Evolutionary conservation across 2,797 vertebrate genomes (phyloP), one percentile per base, ranked within the genome.

Genomic region (Anguilla anguilla): DNA sequence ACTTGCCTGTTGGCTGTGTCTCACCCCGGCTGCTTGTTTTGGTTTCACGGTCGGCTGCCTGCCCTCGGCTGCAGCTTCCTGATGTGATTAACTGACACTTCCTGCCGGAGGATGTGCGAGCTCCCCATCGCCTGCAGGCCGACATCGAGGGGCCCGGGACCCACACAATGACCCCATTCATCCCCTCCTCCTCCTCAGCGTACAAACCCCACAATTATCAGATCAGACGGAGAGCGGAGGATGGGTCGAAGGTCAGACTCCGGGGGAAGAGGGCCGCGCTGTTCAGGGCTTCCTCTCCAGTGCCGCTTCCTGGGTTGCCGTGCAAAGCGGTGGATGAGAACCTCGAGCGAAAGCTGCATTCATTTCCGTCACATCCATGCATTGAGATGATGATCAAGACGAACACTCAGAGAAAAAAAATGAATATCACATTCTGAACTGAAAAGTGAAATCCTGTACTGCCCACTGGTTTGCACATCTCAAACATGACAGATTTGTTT

Each of bases 111-210:
- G 59, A 87, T 83, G 59, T 35, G 79, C 86, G 28, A 61, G 46
- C 64, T 82, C 57, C 28, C 35, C 81, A 51, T 69, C 43, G 46
- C 86, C 79, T 51, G 57, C 74, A 64, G 86, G 43, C 79, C 28
- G 79, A 35, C 55, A 83, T 59, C 61, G 57, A 39, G 79, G 84
- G 84, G 79, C 79, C 81, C 81, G 11, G 79, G 25, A 22, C 49
- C 59, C 43, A 69, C 59, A 87, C 86, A 87, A 87, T 64, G 59
- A 83, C 61, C 4, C 22, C 86, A 87, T 87, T 83, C 81, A 87
- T 55, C n/a, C 49, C 81, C 31, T 6, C 53, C 35, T 31, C 59
- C 57, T 22, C 59, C 57, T 69, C 81, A 61, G 31, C 35, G n/a
- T 67, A 64, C 57, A 61, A 77, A 82, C 57, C 55, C 59, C 77